Percentiles rank a stretch among this genome's conserved stretches.
Evolutionary conservation across 2,113 vertebrate genomes (phyloP).

Genomic region (Malurus melanocephalus): DNA sequence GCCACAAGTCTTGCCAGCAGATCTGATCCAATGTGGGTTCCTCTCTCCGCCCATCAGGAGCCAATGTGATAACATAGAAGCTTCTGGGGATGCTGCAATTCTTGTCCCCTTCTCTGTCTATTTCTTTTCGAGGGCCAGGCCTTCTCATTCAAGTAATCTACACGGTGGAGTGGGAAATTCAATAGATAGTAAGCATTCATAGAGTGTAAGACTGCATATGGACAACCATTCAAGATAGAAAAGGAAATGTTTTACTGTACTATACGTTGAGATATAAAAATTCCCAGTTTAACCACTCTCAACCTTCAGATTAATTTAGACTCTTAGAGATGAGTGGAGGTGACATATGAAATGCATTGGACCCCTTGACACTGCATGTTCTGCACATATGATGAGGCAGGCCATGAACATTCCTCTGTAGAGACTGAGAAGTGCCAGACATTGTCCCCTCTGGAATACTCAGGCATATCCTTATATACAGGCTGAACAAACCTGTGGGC

Average conservation of each 20-base stretch:
- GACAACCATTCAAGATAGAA: background rate
- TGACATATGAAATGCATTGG: background rate
- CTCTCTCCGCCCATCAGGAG: background rate
- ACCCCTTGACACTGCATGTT: background rate
- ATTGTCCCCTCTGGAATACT: background rate
- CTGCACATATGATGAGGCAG: background rate
- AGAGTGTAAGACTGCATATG: background rate
- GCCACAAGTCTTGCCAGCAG: background rate
- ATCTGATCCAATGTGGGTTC: background rate
- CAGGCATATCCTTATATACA: rapidly evolving
- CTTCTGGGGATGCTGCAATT: background rate
- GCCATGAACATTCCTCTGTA: background rate
- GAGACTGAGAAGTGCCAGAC: background rate
- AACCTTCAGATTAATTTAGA: background rate
- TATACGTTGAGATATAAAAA: background rate
- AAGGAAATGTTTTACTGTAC: background rate
- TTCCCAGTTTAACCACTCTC: background rate
- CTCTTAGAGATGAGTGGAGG: background rate
- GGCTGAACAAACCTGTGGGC: background rate
- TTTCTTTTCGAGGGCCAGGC: background rate
- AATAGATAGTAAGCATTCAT: background rate
- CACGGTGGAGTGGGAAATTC: background rate
- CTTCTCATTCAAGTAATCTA: background rate
- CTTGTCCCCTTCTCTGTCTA: background rate
- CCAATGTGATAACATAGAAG: background rate